phyloP scores from a whole-genome alignment of 2,113 vertebrate genomes.

The Carettochelys insculpta region DNA sequence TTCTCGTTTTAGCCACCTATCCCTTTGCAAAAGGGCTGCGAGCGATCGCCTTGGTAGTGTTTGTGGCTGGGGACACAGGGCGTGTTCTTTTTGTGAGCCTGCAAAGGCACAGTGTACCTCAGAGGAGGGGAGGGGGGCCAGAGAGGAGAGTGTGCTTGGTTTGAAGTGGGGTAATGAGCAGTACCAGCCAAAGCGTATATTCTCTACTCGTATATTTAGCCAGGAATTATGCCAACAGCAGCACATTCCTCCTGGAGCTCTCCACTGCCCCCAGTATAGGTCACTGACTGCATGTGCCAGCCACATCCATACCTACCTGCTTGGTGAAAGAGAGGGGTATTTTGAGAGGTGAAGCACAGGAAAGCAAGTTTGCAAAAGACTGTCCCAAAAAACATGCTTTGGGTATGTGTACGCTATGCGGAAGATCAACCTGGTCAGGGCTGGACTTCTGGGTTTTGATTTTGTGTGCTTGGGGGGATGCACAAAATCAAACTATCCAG shows the following conservation, averaged over 20 bases:
- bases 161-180: not conserved
- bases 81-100: not conserved
- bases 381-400: not conserved
- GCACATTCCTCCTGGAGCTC: not conserved
- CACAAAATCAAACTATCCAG: no score
- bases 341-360: not conserved
- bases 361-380: not conserved
- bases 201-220: not conserved
- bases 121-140: not conserved
- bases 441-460: no score
- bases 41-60: not conserved
- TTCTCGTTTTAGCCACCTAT: not conserved
- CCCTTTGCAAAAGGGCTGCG: not conserved
- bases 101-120: not conserved
- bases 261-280: not conserved
- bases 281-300: not conserved
- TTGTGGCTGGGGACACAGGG: not conserved
- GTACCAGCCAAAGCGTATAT: not conserved
- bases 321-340: not conserved
- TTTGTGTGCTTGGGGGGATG: no score
- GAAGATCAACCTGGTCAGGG: no score
- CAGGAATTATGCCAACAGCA: not conserved
- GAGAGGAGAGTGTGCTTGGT: not conserved
- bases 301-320: not conserved
- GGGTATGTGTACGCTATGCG: no score